Evolutionary conservation across 2,113 vertebrate species (phyloP), one percentile per base, ranked within the genome.

Genomic region (Pollimyrus isidori): DNA sequence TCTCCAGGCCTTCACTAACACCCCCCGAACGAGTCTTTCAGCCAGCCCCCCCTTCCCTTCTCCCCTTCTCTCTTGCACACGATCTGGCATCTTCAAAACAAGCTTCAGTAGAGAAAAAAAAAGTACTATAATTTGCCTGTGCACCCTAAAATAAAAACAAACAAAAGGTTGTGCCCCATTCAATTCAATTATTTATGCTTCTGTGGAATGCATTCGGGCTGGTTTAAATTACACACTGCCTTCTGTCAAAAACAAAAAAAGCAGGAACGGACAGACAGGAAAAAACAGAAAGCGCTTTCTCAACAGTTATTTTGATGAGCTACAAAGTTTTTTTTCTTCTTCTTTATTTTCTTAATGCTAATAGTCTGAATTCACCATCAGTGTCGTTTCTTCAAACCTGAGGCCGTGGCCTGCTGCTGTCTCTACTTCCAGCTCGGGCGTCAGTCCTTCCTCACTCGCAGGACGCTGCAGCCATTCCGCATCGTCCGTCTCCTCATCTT

Each of bases 151-250:
- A 89, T 91, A 94, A 94, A 92, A 87, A 92, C 53, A 89, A n/a
- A n/a, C 2, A 93, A 91, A 89, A 94, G 94, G 91, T 86, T 92
- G 87, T 93, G 91, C 92, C 93, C 89, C 89, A 93, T 95, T 95
- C 95, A 94, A 95, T 94, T 95, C 92, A 95, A 94, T 94, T 95
- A 95, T 95, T 96, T 94, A 96, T 93, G 93, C 94, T 94, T 93
- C 92, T 95, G 95, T 93, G 95, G 95, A 95, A 92, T 91, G 91
- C 92, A 91, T 93, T 91, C 84, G 92, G 92, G 92, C 93, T 95
- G 95, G 92, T 94, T 95, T 93, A 90, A 94, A 94, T 95, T 94
- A 94, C 89, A 88, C 89, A 90, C 91, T 91, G 84, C 88, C 19
- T n/a, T 94, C 92, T 76, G 91, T 94, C 91, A 92, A 93, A 90